These are phyloP conservation scores for Dendrocopos noguchii DNA, from an alignment of 2,113 vertebrate species.

Conservation along the genomic window DNA sequence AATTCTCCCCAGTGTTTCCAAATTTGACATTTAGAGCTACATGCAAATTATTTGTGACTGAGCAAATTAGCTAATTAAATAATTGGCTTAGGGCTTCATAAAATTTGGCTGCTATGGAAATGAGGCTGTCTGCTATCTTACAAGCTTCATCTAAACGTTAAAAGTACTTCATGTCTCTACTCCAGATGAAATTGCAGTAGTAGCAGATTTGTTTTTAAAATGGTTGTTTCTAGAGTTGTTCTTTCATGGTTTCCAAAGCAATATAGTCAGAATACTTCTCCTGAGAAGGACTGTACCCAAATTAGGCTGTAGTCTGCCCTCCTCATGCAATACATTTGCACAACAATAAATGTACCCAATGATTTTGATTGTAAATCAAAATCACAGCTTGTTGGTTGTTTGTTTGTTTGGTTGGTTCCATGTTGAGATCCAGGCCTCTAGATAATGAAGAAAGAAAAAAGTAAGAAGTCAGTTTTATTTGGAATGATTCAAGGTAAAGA, in stretches of 20 bases:
- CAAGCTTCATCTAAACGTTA: constrained; percentile 26
- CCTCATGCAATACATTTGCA: not conserved
- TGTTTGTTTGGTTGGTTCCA: not conserved
- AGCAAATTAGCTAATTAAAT: constrained; percentile 69
- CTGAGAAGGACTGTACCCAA: not conserved
- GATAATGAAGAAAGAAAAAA: not conserved
- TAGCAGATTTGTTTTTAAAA: constrained; percentile 19
- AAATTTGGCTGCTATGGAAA: constrained; percentile 65
- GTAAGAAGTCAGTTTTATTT: not conserved
- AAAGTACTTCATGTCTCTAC: constrained; percentile 13
- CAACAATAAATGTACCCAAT: not conserved
- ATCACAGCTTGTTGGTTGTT: not conserved
- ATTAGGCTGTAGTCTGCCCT: not conserved
- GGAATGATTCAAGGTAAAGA: not conserved
- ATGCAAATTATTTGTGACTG: constrained; percentile 67
- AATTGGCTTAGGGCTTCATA: constrained; percentile 66
- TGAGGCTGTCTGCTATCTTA: constrained; percentile 40
- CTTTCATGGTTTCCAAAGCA: not conserved
- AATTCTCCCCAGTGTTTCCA: constrained; percentile 47
- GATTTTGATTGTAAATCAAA: not conserved
- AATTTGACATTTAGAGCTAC: constrained; percentile 56
- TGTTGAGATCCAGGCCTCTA: not conserved
- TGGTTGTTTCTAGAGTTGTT: not conserved
- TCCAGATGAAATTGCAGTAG: not conserved
- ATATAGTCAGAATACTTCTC: not conserved